phyloP scores from a whole-genome alignment of 1,140 invertebrate genomes.

The Trigoniulus corallinus region DNA sequence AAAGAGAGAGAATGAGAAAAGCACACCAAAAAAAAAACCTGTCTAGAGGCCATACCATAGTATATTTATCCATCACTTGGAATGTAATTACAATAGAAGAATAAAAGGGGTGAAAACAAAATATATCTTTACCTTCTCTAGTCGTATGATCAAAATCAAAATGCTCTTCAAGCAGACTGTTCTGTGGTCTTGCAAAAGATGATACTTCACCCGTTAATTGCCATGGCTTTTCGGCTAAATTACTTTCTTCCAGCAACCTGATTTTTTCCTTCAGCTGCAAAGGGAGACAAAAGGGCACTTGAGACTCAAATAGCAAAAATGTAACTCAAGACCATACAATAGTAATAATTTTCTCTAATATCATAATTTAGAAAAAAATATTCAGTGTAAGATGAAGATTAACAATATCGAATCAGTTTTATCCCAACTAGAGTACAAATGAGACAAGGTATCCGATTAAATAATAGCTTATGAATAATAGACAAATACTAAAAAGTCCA shows the following conservation, averaged over 20 bases:
- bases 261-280: constrained; percentile 40
- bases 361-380: too few species aligned
- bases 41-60: constrained; percentile 5
- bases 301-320: too few species aligned
- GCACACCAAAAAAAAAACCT: constrained; percentile 4
- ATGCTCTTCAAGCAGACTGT: constrained; percentile 80
- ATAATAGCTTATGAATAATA: too few species aligned
- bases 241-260: constrained; percentile 56
- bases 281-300: too few species aligned
- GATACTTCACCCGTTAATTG: constrained; percentile 78
- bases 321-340: too few species aligned
- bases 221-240: constrained; percentile 73
- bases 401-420: too few species aligned
- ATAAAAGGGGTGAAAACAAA: neutral
- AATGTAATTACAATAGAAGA: neutral
- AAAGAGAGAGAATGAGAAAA: constrained; percentile 11
- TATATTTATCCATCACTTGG: neutral
- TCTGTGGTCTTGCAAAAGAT: constrained; percentile 59
- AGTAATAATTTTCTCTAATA: too few species aligned
- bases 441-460: too few species aligned
- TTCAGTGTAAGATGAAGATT: too few species aligned
- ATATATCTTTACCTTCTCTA: constrained; percentile 37
- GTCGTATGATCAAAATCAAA: constrained; percentile 73
- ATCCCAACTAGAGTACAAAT: too few species aligned
- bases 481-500: too few species aligned